A percentile compares a stretch with the other conserved stretches of the same genome.
phyloP scores from a whole-genome alignment of 2,797 vertebrate species.

The Menidia menidia region DNA sequence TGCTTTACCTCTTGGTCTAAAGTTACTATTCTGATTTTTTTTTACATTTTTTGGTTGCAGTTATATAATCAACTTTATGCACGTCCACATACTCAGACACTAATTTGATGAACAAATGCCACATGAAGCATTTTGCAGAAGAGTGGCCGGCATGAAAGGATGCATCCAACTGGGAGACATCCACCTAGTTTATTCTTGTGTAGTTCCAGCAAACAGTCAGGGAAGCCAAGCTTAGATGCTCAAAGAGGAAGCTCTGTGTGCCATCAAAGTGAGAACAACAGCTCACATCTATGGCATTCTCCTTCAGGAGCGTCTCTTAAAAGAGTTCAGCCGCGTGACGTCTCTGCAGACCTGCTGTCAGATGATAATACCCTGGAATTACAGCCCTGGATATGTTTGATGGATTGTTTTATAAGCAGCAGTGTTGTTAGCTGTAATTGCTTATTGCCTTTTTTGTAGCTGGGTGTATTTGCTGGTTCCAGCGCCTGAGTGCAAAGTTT shows the following conservation, averaged over 20 bases:
- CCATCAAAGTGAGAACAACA: conserved; percentile 39
- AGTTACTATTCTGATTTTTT: neutral
- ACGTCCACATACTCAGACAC: conserved; percentile 1
- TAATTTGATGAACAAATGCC: conserved; percentile 32
- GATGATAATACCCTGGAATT: conserved; percentile 61
- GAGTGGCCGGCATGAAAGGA: conserved; percentile 28
- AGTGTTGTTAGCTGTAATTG: conserved; percentile 46
- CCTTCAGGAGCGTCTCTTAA: conserved; percentile 48
- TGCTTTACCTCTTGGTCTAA: conserved; percentile 12
- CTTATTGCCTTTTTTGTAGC: conserved; percentile 48
- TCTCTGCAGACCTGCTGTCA: conserved; percentile 45
- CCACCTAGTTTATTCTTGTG: conserved; percentile 34
- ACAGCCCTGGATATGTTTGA: conserved; percentile 52
- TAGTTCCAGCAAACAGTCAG: conserved; percentile 42
- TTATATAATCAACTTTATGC: conserved; percentile 14
- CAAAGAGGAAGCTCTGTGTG: conserved; percentile 21
- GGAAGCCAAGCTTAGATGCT: conserved; percentile 29
- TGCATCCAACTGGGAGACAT: conserved; percentile 15
- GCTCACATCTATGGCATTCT: conserved; percentile 27
- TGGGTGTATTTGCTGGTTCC: conserved; percentile 37
- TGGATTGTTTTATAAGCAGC: conserved; percentile 65
- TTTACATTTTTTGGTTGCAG: conserved; percentile 14
- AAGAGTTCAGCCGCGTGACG: conserved; percentile 18
- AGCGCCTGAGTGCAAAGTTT: conserved; percentile 50
- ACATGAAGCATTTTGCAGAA: conserved; percentile 30